These are phyloP conservation scores for Erebia ligea DNA, from an alignment of 2,888 invertebrate genomes.

Conservation along the genomic window DNA sequence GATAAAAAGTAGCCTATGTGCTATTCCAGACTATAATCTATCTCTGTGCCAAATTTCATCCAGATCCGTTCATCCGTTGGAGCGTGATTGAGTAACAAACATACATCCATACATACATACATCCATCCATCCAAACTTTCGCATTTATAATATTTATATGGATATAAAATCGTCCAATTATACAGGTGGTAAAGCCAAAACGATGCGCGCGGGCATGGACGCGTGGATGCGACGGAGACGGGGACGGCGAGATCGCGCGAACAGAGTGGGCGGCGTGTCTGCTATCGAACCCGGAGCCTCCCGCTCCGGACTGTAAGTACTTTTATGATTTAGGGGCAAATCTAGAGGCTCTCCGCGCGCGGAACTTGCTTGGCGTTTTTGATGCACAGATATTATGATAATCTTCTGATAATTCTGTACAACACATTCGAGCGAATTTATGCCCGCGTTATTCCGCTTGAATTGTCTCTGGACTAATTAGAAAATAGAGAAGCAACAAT, in stretches of 20 bases:
- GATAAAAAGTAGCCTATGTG: no score
- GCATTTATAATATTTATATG: no score
- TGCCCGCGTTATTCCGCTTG: no score
- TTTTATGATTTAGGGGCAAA: constrained; percentile 44
- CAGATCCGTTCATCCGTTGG: no score
- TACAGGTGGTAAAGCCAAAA: constrained; percentile 91
- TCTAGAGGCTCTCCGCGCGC: not conserved
- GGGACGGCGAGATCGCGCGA: constrained; percentile 89
- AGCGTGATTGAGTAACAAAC: no score
- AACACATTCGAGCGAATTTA: not conserved
- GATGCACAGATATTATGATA: not conserved
- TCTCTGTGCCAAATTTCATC: no score
- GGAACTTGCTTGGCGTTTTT: no score
- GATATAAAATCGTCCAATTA: constrained; percentile 11
- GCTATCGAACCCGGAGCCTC: constrained; percentile 82
- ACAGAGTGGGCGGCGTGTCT: constrained; percentile 95
- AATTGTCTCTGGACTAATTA: no score
- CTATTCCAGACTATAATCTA: no score
- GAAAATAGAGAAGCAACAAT: no score
- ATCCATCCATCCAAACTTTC: no score
- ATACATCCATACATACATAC: no score
- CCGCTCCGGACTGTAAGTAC: constrained; percentile 92
- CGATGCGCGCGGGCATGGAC: constrained; percentile 95
- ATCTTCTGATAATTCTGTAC: not conserved
- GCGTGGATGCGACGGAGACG: constrained; percentile 92